Evolutionary conservation across 2,113 vertebrate genomes (phyloP).

Genomic region (Procavia capensis): DNA sequence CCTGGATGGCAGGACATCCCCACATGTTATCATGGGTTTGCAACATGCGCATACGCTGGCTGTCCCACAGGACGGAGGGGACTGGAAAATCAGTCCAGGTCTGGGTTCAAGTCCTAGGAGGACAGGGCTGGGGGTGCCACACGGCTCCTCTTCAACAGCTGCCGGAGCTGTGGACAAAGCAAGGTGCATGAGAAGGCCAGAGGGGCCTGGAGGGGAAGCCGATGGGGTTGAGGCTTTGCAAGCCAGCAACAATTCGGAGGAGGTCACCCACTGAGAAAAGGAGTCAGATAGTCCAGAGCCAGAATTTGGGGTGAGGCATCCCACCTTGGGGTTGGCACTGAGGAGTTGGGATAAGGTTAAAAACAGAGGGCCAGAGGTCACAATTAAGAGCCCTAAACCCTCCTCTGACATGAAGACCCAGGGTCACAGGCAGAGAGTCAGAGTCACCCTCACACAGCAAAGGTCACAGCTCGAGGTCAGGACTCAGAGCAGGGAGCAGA

Average conservation of each 20-base stretch:
- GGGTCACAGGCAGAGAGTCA: no score
- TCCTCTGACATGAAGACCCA: neutral
- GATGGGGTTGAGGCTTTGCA: neutral
- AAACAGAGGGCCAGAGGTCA: neutral
- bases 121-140: constrained; percentile 87
- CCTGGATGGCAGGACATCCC: constrained; percentile 68
- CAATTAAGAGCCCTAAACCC: neutral
- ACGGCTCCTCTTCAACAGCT: constrained; percentile 92
- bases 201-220: neutral
- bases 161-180: constrained; percentile 88
- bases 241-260: no score
- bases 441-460: neutral
- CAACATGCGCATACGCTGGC: constrained; percentile 73
- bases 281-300: neutral
- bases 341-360: neutral
- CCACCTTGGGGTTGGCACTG: neutral
- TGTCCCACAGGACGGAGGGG: constrained; percentile 80
- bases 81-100: constrained; percentile 87
- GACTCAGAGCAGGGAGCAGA: neutral
- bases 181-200: accelerated
- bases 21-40: constrained; percentile 66
- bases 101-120: constrained; percentile 89
- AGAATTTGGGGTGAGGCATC: neutral
- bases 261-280: neutral
- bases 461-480: neutral